Percentiles rank a stretch among this genome's conserved stretches.
phyloP scores from a whole-genome alignment of 2,797 vertebrate genomes.

The Synanceia verrucosa region DNA sequence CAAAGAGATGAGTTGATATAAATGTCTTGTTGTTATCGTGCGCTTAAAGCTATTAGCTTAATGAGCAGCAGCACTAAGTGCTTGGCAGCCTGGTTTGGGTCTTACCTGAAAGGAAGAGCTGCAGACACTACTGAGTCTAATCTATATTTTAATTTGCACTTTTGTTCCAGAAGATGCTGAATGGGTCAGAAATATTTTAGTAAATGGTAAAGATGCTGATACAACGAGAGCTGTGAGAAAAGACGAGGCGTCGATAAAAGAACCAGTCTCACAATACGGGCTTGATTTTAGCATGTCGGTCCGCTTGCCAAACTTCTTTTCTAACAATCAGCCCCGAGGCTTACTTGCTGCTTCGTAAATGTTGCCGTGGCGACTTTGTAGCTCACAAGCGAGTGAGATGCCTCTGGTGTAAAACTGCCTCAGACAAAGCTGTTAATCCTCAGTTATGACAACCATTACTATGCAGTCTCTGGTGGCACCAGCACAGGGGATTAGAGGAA shows the following conservation, averaged over 20 bases:
- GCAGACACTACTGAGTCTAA: not conserved
- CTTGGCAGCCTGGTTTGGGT: no score
- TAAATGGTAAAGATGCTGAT: not conserved
- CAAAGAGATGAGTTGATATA: no score
- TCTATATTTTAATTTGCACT: not conserved
- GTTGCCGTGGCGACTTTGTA: not conserved
- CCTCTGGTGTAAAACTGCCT: conserved; percentile 1
- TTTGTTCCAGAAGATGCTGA: not conserved
- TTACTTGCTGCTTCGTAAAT: not conserved
- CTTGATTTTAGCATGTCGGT: not conserved
- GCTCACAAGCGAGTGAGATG: not conserved
- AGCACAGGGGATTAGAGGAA: not conserved
- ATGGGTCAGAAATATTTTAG: not conserved
- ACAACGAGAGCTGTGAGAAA: not conserved
- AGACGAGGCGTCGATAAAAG: not conserved
- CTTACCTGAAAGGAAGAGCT: no score
- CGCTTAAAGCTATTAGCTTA: no score
- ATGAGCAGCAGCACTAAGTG: no score
- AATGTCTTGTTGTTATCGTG: no score
- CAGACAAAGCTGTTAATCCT: conserved; percentile 18
- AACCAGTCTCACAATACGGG: not conserved
- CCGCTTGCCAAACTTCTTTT: not conserved
- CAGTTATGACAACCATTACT: conserved; percentile 3
- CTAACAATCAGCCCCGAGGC: not conserved
- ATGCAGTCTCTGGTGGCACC: not conserved